Evolutionary conservation across 2,888 invertebrate species (phyloP), one percentile per base, ranked within the genome.

Genomic region (Acheta domesticus): DNA sequence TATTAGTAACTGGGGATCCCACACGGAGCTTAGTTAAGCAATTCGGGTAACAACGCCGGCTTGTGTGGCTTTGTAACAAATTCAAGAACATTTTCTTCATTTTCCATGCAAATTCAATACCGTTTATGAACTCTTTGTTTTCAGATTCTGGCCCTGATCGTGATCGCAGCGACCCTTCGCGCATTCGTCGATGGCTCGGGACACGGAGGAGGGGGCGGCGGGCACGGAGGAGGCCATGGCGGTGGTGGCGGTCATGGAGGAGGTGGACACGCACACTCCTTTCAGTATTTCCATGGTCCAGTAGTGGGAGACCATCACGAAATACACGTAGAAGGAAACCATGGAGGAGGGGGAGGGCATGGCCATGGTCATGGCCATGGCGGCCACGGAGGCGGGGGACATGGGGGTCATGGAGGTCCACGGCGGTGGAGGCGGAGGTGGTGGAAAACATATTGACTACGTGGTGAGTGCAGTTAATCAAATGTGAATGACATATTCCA

Each of bases 221-320:
- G 62, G 12, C 16, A n/a, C n/a, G 62, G 62, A 19, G 62, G 62
- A 19, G 62, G 62, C 14, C 16, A n/a, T n/a, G 62, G 62, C 1
- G 62, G 62, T 62, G 62, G 62, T 3, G 23, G n/a, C 19, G 14
- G 19, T 50, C 50, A 50, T 50, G n/a, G 20, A 23, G 23, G 23
- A 23, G 86, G 86, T 75, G 86, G 86, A 77, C 82, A 82, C 80
- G 82, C 83, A 75, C 80, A 84, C 21, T 86, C 89, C 74, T 93
- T 93, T 74, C 89, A 91, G 82, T 93, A 93, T 85, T 89, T 91
- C 23, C 93, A 93, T 75, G 80, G 79, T 48, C 19, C 19, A 19
- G 92, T 92, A 85, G 90, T 89, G 83, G 93, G 93, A 14, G 93
- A 93, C 88, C 92, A 92, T 48, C 89, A 92, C 77, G 92, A 92